phyloP scores from a whole-genome alignment of 2,888 invertebrate genomes.

The Rotaria sp. region DNA sequence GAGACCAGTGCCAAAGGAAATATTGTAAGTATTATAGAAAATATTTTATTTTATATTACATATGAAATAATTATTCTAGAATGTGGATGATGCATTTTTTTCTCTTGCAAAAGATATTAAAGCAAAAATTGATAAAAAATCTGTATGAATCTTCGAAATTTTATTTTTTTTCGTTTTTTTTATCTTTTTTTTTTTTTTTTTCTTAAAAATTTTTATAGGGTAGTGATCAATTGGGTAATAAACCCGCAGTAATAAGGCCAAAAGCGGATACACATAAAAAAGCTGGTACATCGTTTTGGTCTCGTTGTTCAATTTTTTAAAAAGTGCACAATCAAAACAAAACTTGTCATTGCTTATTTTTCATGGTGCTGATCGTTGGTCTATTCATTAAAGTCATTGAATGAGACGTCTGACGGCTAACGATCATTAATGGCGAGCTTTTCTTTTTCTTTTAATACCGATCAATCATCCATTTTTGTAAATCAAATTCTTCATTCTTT shows the following conservation, averaged over 20 bases:
- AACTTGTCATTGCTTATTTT: neutral
- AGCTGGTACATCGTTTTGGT: neutral
- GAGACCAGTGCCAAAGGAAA: conserved; percentile 97
- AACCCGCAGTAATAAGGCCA: neutral
- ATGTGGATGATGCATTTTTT: conserved; percentile 88
- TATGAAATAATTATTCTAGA: conserved; percentile 49
- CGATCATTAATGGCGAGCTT: neutral
- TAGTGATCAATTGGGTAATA: neutral
- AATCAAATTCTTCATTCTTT: neutral
- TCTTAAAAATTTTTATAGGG: neutral
- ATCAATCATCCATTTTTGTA: neutral
- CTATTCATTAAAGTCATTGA: neutral
- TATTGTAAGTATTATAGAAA: conserved; percentile 41
- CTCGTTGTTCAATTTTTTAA: conserved; percentile 11
- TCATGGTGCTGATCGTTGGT: neutral
- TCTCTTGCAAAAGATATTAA: conserved; percentile 38
- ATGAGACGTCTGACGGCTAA: neutral
- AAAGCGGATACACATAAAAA: neutral
- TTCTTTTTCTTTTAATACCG: neutral
- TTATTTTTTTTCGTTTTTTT: no score
- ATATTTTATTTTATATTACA: neutral
- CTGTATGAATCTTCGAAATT: neutral
- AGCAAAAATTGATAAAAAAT: conserved; percentile 29
- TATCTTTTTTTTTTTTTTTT: neutral
- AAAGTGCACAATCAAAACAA: no score